Percentiles rank a stretch among this genome's conserved stretches.
Conservation (phyloP, 1,140 invertebrate species). For the Musca domestica region DNA sequence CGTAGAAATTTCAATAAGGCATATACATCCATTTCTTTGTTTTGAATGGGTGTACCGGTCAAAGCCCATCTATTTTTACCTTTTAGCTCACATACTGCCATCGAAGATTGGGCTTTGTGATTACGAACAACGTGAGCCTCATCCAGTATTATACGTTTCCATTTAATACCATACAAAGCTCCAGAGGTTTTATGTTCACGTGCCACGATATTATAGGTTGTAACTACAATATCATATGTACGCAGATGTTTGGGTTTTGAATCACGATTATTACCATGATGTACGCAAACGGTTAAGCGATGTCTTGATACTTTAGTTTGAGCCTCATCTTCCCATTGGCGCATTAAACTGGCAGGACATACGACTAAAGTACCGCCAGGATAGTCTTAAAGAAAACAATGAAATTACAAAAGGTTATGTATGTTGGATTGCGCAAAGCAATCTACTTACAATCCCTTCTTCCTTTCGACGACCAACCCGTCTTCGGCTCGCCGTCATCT, state of each 20-base stretch:
- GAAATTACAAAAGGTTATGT: neutral
- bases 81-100: conserved; percentile 66
- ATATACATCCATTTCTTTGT: conserved; percentile 86
- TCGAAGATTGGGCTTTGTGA: conserved; percentile 72
- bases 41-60: conserved; percentile 94
- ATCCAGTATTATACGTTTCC: conserved; percentile 87
- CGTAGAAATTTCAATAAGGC: conserved; percentile 81
- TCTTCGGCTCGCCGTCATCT: conserved; percentile 41
- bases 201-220: conserved; percentile 70
- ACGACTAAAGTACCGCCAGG: conserved; percentile 79
- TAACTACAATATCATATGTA: conserved; percentile 69
- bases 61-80: conserved; percentile 75
- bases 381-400: conserved; percentile 40
- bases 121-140: conserved; percentile 92
- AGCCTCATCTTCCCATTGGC: conserved; percentile 87
- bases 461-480: conserved; percentile 41
- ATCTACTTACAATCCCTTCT: conserved; percentile 47
- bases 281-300: conserved; percentile 65
- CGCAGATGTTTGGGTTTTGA: conserved; percentile 63
- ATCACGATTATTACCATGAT: conserved; percentile 79
- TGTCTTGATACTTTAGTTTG: conserved; percentile 62
- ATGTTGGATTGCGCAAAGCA: neutral
- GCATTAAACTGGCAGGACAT: conserved; percentile 79
- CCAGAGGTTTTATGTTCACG: conserved; percentile 57
- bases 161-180: conserved; percentile 56